Conservation (phyloP, 30 jellyfish, hydroid and myxozoan species). For the Hydractinia symbiolongicarpus region DNA sequence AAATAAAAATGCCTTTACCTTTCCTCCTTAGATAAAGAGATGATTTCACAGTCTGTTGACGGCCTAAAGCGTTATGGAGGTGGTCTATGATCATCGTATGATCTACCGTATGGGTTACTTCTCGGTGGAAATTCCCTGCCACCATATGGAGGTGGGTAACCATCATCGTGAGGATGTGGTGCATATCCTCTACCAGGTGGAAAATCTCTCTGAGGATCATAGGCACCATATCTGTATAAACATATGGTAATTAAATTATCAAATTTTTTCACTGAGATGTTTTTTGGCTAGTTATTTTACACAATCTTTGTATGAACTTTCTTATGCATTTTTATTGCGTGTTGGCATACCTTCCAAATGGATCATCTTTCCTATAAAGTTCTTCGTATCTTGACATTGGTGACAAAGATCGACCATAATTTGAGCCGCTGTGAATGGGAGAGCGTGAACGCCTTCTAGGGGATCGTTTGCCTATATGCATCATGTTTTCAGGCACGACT, state of each 20-base stretch:
- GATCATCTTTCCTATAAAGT: constrained; percentile 42
- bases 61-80: constrained; percentile 49
- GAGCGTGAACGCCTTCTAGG: constrained; percentile 30
- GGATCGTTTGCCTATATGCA: constrained; percentile 9
- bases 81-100: constrained; percentile 15
- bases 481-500: constrained; percentile 35
- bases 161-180: constrained; percentile 11
- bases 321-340: no score
- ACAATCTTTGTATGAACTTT: no score
- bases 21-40: constrained; percentile 55
- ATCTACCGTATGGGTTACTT: constrained; percentile 32
- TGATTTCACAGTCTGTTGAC: constrained; percentile 72
- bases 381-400: constrained; percentile 90
- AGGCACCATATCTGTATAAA: no score
- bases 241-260: no score
- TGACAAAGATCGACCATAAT: constrained; percentile 50
- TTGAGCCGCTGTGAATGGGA: not conserved
- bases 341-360: constrained; percentile 26
- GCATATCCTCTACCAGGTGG: constrained; percentile 14
- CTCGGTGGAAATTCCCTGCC: constrained; percentile 36
- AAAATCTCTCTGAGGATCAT: constrained; percentile 31
- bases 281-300: no score
- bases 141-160: constrained; percentile 24
- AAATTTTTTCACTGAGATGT: constrained; percentile 14
- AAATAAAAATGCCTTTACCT: constrained; percentile 38